Evolutionary conservation across 1,140 invertebrate species (phyloP), one percentile per base, ranked within the genome.

Genomic region (Pectinophora gossypiella): DNA sequence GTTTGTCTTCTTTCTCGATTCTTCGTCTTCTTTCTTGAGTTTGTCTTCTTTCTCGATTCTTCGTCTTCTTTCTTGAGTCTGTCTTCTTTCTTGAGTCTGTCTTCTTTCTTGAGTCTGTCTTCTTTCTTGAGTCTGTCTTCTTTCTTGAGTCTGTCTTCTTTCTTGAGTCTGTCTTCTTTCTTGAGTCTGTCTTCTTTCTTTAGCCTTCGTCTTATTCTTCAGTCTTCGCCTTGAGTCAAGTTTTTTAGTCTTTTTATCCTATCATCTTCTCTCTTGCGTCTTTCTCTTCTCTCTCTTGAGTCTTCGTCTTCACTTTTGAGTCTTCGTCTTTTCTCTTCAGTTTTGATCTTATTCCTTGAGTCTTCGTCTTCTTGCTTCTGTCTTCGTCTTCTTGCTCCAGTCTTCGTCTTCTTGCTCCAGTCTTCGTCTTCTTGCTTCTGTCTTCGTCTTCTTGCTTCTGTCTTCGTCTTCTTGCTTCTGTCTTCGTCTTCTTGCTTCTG

Each of bases 61-160:
- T n/a, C 46, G 15, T 22, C 32, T 45, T 48, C 21, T 19, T 3
- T 19, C 12, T 36, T 6, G 22, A 12, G 32, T 48, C 46, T 54
- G 15, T 35, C 32, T 46, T 59, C 43, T 19, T 54, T 60, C 52
- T 52, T 55, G 23, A n/a, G 12, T 21, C 4, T 19, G 6, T 43
- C 35, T 27, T 35, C 15, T 36, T 7, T 32, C 27, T 32, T 7
- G 27, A 32, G 2, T 32, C 27, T 32, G 27, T 32, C 27, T 32
- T 32, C 27, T 7, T 7, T 32, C 27, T 32, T 7, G 27, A 32
- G 27, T 32, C 27, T 32, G 27, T 1, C 27, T 32, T 32, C 27
- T 32, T 32, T 32, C 27, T 32, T n/a, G n/a, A n/a, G n/a, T 53
- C 35, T 2, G 15, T 35, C 32, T 46, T 59, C 43, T 19, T 54